Evolutionary conservation across 2,888 invertebrate genomes (phyloP), one percentile per base, ranked within the genome.

Genomic region (Drosophila austrosaltans): DNA sequence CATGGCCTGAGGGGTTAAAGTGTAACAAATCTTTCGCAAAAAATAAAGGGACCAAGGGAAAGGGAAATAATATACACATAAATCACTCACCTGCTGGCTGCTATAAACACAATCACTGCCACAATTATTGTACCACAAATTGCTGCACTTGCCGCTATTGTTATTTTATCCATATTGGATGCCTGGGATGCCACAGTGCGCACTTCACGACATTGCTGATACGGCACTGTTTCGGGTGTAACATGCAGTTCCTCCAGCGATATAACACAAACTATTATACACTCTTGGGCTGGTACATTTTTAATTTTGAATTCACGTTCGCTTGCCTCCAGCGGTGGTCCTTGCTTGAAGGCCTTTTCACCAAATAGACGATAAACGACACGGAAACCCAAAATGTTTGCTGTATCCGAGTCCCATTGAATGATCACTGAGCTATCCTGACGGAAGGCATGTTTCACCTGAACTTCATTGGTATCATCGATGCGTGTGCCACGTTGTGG

Each of bases 131-230:
- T 97, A 53, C 96, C 97, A 92, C 98, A 98, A 90, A 98, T 98
- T 67, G 97, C 97, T 22, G 97, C 97, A 90, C 97, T 97, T 3
- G 97, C 97, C 28, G 97, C 97, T 89, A 98, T 98, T 63, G 98
- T 98, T 89, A 98, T 97, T 93, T 97, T 98, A 93, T 98, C 98
- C 96, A 98, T 97, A 93, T 97, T 97, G 66, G 97, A 96, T 63
- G 96, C 95, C 57, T 96, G 95, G 20, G 96, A 95, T 58, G 96
- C 95, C 58, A 96, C 96, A 2, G 97, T 97, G 75, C 97, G 95
- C 66, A 98, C 96, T 93, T 98, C 98, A 63, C 97, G 95, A 90
- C 98, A 98, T 92, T 97, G 98, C 72, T 94, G 94, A 93, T 96
- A 96, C 59, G 97, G 97, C 74, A 97, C 97, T 77, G 95, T 96